Conservation (phyloP, 2,113 vertebrate genomes). For the Sebastes fasciatus region DNA sequence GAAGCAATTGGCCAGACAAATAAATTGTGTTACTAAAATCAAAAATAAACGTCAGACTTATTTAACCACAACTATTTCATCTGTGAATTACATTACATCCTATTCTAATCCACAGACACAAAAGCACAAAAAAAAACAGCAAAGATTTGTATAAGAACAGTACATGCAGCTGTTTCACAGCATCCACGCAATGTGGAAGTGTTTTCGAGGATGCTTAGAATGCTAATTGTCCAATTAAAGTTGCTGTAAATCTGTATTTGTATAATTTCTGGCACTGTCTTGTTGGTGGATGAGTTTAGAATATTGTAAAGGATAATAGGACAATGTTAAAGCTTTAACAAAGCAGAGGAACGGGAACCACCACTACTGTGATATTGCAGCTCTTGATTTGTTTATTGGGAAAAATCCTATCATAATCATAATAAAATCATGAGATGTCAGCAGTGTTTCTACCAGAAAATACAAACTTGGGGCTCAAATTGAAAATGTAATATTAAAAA, state of each 20-base stretch:
- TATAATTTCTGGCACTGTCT: neutral
- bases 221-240: neutral
- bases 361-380: neutral
- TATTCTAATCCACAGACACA: neutral
- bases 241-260: neutral
- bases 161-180: neutral
- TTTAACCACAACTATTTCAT: neutral
- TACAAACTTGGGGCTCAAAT: neutral
- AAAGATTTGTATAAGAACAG: neutral
- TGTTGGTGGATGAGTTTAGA: neutral
- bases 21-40: neutral
- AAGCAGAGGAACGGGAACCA: neutral
- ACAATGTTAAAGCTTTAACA: neutral
- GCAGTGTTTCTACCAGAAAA: neutral
- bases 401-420: slow-evolving; percentile 4
- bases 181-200: neutral
- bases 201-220: neutral
- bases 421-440: neutral
- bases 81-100: neutral
- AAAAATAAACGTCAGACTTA: neutral
- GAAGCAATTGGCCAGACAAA: neutral
- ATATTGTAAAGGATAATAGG: neutral
- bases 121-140: neutral
- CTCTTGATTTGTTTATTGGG: neutral
- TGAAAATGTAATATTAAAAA: slow-evolving; percentile 1